These are phyloP conservation scores for Spinus pinus DNA, from an alignment of 2,797 vertebrate genomes.

Conservation along the genomic window DNA sequence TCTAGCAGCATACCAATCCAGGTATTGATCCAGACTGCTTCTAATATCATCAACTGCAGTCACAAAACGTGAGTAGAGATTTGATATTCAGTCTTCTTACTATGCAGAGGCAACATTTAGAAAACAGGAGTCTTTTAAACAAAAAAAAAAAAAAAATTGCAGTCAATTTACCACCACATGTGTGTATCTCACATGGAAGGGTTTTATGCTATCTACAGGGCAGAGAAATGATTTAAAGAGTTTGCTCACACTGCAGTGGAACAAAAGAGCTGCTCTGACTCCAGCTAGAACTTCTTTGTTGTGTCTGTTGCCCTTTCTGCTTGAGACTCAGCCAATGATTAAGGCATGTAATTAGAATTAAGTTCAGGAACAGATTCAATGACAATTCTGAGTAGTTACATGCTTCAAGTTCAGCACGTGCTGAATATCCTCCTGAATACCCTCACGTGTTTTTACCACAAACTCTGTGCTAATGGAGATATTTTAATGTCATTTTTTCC, in stretches of 20 bases:
- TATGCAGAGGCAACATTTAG: neutral
- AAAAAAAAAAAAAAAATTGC: neutral
- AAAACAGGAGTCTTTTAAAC: neutral
- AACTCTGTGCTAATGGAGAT: neutral
- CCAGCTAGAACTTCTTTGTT: neutral
- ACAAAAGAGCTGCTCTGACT: neutral
- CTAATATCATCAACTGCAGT: neutral
- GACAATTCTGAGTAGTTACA: neutral
- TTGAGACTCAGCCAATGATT: neutral
- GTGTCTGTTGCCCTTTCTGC: neutral
- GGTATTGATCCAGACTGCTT: neutral
- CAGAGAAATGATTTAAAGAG: neutral
- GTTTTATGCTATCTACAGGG: neutral
- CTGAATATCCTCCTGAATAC: neutral
- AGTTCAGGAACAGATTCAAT: neutral
- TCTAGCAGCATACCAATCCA: neutral
- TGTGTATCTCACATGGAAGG: neutral
- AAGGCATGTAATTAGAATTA: neutral
- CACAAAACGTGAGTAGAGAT: neutral
- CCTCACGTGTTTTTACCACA: neutral
- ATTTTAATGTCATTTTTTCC: neutral
- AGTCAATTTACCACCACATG: neutral
- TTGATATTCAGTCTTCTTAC: neutral
- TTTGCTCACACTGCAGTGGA: neutral
- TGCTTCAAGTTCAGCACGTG: neutral